These are phyloP conservation scores for Castor canadensis DNA, from an alignment of 2,113 vertebrate species.

Conservation along the genomic window DNA sequence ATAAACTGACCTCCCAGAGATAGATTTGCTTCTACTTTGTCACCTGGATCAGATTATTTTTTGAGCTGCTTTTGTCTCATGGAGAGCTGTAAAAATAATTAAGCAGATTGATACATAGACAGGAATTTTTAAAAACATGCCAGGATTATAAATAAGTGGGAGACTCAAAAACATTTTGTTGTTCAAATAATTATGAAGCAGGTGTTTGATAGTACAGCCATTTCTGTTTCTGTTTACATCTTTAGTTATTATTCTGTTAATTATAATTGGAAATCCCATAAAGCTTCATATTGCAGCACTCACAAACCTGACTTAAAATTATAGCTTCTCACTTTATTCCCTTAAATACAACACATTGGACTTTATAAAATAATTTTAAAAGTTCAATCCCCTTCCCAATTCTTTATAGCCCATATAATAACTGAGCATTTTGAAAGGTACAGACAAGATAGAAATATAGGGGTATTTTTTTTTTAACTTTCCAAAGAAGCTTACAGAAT, in stretches of 20 bases:
- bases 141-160: constrained; percentile 81
- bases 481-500: background rate
- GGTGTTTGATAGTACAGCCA: constrained; percentile 83
- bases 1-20: constrained; percentile 16
- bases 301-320: constrained; percentile 74
- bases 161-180: constrained; percentile 82
- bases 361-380: constrained; percentile 60
- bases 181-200: constrained; percentile 85
- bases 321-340: constrained; percentile 61
- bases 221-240: constrained; percentile 84
- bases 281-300: constrained; percentile 63
- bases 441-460: background rate
- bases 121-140: constrained; percentile 67
- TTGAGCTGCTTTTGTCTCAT: constrained; percentile 69
- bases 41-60: constrained; percentile 67
- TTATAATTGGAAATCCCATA: constrained; percentile 83
- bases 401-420: constrained; percentile 51
- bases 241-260: constrained; percentile 83
- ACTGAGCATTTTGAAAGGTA: constrained; percentile 21
- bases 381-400: constrained; percentile 35
- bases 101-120: constrained; percentile 75
- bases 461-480: background rate
- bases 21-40: constrained; percentile 49
- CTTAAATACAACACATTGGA: constrained; percentile 62
- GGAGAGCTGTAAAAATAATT: constrained; percentile 74